Base-by-base conservation (phyloP, 2,113 vertebrate species). In the Notarius lentiginosus region DNA sequence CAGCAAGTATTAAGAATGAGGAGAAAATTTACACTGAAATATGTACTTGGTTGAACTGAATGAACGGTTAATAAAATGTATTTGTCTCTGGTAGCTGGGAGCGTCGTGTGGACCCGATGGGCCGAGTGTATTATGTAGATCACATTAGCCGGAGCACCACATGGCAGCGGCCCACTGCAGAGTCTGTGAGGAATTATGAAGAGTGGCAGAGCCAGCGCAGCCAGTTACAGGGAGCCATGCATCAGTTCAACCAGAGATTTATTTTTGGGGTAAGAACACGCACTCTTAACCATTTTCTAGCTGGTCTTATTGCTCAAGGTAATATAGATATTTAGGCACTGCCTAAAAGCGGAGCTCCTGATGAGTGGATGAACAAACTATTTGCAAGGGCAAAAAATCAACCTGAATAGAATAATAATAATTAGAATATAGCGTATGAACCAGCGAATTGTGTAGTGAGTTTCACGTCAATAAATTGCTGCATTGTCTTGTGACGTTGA, bases 171-270 rank as follows among this genome's bases (percentile, higher is more conserved):
- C 98, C 98, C 5, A 99, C 98, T 0, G 60, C 98, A 84, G 98
- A 99, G 91, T 99, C 98, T 0, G 98, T 99, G 49, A 95, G 98
- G 0, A 99, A 99, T 82, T 99, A 98, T 5, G 97, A 99, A 90
- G 98, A 99, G 88, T 99, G 98, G 98, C 98, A 99, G 92, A 95
- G 97, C 14, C 98, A 99, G 79, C 97, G 97, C 27, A 99, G 96
- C 91, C 98, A 99, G 86, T 96, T 99, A 55, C 98, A 99, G 93
- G 98, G 98, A 90, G 98, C 98, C 83, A 99, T 99, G 98, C 98
- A 99, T 88, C 98, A 98, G 65, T 99, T 99, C 88, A 99, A 99
- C 90, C 98, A 99, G 95, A 97, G 98, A 49, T 99, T 99, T 89
- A 99, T 99, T 61, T 99, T 97, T 30, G 98, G 97, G 95, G 98